phyloP scores from a whole-genome alignment of 2,113 vertebrate species.

The Puntigrus tetrazona region DNA sequence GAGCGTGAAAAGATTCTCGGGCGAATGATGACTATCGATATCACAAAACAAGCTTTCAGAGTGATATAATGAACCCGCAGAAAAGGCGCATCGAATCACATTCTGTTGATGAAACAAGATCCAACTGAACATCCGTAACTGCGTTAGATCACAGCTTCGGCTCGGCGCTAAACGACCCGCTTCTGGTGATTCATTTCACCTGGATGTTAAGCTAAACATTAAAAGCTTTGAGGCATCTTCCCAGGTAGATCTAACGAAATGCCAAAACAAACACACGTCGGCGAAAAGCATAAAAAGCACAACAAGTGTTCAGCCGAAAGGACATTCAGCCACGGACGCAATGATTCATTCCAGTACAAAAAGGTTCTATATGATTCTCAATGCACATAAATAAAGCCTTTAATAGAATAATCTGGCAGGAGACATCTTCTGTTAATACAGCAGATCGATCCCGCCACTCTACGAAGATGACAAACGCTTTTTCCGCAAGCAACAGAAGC shows the following conservation, averaged over 20 bases:
- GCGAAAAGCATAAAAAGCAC: neutral
- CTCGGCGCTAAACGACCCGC: neutral
- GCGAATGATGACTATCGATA: neutral
- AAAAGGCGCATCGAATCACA: neutral
- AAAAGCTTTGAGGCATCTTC: neutral
- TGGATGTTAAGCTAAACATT: neutral
- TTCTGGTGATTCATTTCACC: neutral
- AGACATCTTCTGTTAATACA: neutral
- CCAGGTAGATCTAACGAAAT: neutral
- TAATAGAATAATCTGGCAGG: neutral
- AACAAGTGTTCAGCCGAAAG: neutral
- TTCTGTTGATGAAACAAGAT: neutral
- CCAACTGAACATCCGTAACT: neutral
- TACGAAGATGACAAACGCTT: neutral
- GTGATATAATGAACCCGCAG: neutral
- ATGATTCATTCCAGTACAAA: neutral
- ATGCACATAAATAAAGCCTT: neutral
- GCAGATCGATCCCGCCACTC: neutral
- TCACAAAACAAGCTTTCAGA: neutral
- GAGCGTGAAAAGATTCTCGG: neutral
- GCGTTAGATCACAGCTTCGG: neutral
- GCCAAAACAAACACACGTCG: neutral
- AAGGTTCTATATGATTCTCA: neutral
- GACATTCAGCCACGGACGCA: neutral
- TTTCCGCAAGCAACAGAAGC: neutral